Conservation (phyloP, 2,797 vertebrate species). For the Halcyon leucocephala region DNA sequence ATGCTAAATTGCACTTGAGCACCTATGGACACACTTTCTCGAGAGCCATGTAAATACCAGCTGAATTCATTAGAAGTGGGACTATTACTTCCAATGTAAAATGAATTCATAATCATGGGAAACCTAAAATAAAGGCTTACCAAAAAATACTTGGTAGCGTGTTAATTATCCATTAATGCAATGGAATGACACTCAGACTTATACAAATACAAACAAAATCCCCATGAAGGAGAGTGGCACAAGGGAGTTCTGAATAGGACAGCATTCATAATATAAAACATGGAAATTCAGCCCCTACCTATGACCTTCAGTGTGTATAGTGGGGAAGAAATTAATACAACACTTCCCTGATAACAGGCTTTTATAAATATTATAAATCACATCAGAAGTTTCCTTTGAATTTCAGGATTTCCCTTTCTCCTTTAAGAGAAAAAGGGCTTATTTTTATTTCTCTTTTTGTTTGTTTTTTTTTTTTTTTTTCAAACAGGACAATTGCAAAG, state of each 20-base stretch:
- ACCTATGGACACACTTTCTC: conserved; percentile 23
- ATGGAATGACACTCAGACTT: neutral
- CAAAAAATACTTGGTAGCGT: conserved; percentile 32
- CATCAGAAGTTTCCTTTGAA: conserved; percentile 16
- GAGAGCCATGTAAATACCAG: conserved; percentile 32
- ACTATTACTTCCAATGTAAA: conserved; percentile 37
- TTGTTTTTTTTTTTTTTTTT: neutral
- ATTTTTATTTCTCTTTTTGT: neutral
- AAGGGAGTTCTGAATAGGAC: neutral
- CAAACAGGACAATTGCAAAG: neutral
- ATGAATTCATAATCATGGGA: conserved; percentile 51
- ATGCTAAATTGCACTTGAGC: conserved; percentile 60
- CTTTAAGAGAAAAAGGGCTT: neutral
- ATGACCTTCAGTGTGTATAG: neutral
- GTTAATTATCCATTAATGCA: conserved; percentile 48
- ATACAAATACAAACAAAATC: conserved; percentile 12
- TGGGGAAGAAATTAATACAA: conserved; percentile 37
- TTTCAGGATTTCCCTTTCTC: conserved; percentile 50
- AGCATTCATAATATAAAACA: neutral
- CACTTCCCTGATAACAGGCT: neutral
- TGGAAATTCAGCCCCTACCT: neutral
- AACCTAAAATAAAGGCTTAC: conserved; percentile 56
- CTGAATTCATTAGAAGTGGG: conserved; percentile 41
- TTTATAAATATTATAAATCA: conserved; percentile 39
- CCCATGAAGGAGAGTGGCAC: neutral